Evolutionary conservation across 1,140 invertebrate genomes (phyloP), one percentile per base, ranked within the genome.

Genomic region (Psilanteris sp.): DNA sequence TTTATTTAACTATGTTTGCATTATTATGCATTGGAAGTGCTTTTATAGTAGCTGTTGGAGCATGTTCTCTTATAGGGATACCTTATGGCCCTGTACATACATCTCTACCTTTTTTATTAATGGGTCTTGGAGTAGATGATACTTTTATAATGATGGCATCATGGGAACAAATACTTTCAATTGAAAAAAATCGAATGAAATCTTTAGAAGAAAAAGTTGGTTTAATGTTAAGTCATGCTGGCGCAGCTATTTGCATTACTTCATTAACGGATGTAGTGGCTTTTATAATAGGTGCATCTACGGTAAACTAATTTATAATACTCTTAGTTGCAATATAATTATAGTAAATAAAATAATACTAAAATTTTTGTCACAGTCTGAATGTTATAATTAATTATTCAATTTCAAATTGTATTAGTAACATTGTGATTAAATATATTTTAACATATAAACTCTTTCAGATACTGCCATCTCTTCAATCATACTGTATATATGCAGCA

Each of bases 181-280:
- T 86, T 36, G 79, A 87, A 59, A 81, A 83, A 16, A 89, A 92
- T 78, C 81, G 84, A 10, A 79, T 85, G 13, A 89, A 90, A 59
- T 88, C 90, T 64, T 68, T 93, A 9, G 87, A 89, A 5, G 88
- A 92, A 77, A 90, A 90, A 83, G 87, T 94, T 29, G 93, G 91
- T 2, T 77, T 92, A 11, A 92, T 93, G 85, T 82, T 96, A 46
- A 91, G 93, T 82, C 92, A 94, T 79, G 94, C 94, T 11, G 95
- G 94, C 4, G 92, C 94, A 0, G 95, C 94, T 4, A 95, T 96
- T 46, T 94, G 92, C 4, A 92, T 96, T 4, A 96, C 95, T 5
- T 95, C 94, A 3, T 87, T 96, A 32, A 96, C 94, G 1, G 94
- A 96, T 84, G 91, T 96, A 48, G 91, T 95, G 8, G 94, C 94